Evolutionary conservation across 2,797 vertebrate species (phyloP).

Genomic region (Parauchenoglanis punctatus): DNA sequence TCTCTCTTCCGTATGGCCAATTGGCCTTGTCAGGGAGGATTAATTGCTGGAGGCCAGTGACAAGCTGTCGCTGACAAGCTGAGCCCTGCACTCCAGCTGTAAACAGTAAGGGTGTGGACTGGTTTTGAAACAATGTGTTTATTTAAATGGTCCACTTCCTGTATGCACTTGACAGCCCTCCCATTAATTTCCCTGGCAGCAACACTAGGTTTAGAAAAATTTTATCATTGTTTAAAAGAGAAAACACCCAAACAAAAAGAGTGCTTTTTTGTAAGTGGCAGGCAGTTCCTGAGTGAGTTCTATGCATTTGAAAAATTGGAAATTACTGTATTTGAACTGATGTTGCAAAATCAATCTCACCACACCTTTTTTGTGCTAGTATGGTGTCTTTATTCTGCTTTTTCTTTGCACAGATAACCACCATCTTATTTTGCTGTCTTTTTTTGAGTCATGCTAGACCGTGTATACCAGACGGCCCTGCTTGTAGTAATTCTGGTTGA

Average conservation of each 20-base stretch:
- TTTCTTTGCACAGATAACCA: not conserved
- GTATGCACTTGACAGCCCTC: slow-evolving; percentile 77
- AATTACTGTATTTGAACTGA: slow-evolving; percentile 1
- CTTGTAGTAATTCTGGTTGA: not conserved
- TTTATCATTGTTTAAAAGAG: slow-evolving; percentile 74
- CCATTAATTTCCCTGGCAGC: slow-evolving; percentile 81
- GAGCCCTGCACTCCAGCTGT: slow-evolving; percentile 73
- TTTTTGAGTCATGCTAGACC: not conserved
- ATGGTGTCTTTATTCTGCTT: not conserved
- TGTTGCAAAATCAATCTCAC: not conserved
- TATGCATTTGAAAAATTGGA: slow-evolving; percentile 62
- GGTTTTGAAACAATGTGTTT: slow-evolving; percentile 86
- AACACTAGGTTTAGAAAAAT: slow-evolving; percentile 70
- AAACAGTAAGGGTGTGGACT: slow-evolving; percentile 85
- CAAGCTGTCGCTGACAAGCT: slow-evolving; percentile 65
- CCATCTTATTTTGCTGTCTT: not conserved
- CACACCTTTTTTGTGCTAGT: not conserved
- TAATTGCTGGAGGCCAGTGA: slow-evolving; percentile 66
- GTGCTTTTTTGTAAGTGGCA: slow-evolving; percentile 63
- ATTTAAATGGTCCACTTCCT: slow-evolving; percentile 82
- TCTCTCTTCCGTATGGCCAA: slow-evolving; percentile 59
- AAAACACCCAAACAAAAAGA: slow-evolving; percentile 62
- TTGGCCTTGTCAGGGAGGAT: slow-evolving; percentile 67
- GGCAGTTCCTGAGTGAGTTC: slow-evolving; percentile 73
- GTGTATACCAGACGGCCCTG: not conserved